Base-by-base conservation (phyloP, 2,888 invertebrate species). In the Drosophila nr. perissopoda region DNA sequence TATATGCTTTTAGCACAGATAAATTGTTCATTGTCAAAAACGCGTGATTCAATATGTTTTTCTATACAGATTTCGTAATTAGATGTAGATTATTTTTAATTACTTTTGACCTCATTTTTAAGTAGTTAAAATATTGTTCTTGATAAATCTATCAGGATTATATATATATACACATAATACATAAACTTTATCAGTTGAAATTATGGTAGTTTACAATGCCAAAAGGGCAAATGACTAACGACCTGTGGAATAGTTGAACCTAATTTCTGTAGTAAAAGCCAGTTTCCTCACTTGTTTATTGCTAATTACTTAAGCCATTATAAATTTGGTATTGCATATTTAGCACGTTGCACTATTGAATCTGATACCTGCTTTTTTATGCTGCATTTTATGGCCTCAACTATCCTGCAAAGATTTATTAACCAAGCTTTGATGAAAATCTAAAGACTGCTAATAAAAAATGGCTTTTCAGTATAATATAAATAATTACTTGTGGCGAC, bases 271-370 rank as follows among this genome's bases (percentile, higher is more conserved):
- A 63, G 52, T 65, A 56, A 48, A 61, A 58, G 52, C 63, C 65
- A 65, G 57, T 69, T 72, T 74, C 51, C 56, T 57, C 60, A 54
- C 54, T 67, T 74, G 69, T 74, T 79, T 81, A 79, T 88, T 76
- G 84, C 80, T 73, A 87, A 87, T 80, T 76, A 80, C 80, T 76
- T 78, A 71, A 52, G 48, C 13, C 16, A 45, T 45, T 33, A 1
- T 8, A 11, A 48, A n/a, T 33, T 59, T 49, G 8, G n/a, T n/a
- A n/a, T 8, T 33, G 8, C n/a, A n/a, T 27, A n/a, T 27, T 2
- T 25, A 4, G 27, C 33, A 42, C 8, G 11, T 34, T 34, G 6
- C 18, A 38, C 16, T 18, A 13, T 18, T 27, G 11, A 18, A 36
- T 0, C 25, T 36, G 11, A 25, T 10, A 8, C 4, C 4, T 13